These are phyloP conservation scores for Acanthosepion esculentum DNA, from an alignment of 2,888 invertebrate species.

Conservation along the genomic window DNA sequence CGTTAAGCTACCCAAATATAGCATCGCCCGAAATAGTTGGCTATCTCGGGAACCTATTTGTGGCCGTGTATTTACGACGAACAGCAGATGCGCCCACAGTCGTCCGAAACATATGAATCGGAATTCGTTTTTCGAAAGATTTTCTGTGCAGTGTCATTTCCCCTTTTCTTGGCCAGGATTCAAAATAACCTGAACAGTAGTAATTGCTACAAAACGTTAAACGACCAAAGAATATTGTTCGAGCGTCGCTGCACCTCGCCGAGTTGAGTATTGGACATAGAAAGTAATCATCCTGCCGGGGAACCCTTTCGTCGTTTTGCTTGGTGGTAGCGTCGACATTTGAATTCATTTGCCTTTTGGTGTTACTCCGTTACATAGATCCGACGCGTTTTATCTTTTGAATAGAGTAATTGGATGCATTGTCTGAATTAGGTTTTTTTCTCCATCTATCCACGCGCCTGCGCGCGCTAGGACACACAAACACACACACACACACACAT, in stretches of 20 bases:
- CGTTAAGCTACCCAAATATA: not conserved
- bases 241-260: not conserved
- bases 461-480: no score
- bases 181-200: not conserved
- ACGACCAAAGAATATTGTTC: slow-evolving; percentile 4
- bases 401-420: no score
- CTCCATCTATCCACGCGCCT: no score
- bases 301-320: no score
- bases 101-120: slow-evolving; percentile 9
- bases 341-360: no score
- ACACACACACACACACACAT: no score
- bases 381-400: no score
- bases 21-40: not conserved
- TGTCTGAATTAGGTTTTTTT: no score
- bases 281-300: not conserved
- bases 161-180: not conserved
- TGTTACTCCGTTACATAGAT: no score
- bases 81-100: not conserved
- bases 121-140: not conserved
- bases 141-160: not conserved
- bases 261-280: not conserved
- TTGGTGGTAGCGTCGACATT: no score
- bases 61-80: not conserved
- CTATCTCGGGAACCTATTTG: not conserved
- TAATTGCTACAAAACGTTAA: not conserved